Evolutionary conservation across 2,888 invertebrate species (phyloP), one percentile per base, ranked within the genome.

Genomic region (Macaria liturata): DNA sequence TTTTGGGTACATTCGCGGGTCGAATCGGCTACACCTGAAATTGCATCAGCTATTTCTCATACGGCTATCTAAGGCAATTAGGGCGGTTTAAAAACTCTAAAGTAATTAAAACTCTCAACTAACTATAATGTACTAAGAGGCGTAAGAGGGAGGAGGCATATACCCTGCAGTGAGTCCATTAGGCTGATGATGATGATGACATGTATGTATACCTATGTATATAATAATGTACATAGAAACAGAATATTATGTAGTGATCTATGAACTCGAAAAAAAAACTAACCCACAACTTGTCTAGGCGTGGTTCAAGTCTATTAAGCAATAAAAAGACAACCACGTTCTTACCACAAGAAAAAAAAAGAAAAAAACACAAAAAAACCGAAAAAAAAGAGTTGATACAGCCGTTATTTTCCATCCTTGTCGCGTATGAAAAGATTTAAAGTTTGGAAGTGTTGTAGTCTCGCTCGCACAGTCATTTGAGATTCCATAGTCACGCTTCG

Each of bases 301-400:
- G 51, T 39, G 57, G 43, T 30, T 34, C 49, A 47, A 47, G 46
- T 54, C 53, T 58, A 58, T 54, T 37, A 54, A 59, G 49, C 50
- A 54, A 59, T 59, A 59, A 59, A 59, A 59, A 59, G 49, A 54
- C 59, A 43, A 54, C 9, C 53, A 58, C 46, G 58, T 54, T 54
- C 47, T 51, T 49, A 31, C 54, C 59, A 9, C 49, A 44, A 48
- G 32, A 39, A 55, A 60, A 58, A 65, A 61, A 62, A n/a, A n/a
- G n/a, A n/a, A 20, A 20, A 20, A 20, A 20, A 43, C 39, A 66
- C 59, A 59, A 67, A 70, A 72, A 66, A 62, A 60, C 63, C 20
- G 49, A 63, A 62, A 57, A 66, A n/a, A 68, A 75, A 74, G 69
- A 70, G 68, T 71, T 65, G 71, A 73, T 74, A 75, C 70, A 72